Percentiles rank a stretch among this genome's conserved stretches.
Evolutionary conservation across 2,113 vertebrate species (phyloP).

Genomic region (Sialia sialis): DNA sequence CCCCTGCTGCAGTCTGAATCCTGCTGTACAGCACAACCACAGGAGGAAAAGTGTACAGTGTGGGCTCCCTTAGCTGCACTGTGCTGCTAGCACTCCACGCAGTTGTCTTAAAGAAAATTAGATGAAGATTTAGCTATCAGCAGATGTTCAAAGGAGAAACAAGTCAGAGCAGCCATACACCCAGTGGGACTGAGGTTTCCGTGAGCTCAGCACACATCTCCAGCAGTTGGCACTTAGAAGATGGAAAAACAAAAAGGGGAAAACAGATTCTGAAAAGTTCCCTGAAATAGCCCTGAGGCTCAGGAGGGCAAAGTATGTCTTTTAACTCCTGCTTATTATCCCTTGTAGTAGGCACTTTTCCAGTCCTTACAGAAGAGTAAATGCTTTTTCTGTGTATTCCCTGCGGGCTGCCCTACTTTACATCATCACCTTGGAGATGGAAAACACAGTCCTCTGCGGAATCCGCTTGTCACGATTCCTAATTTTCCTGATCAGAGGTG

Average conservation of each 20-base stretch:
- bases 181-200: background rate
- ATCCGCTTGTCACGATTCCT: background rate
- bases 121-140: background rate
- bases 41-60: rapidly evolving
- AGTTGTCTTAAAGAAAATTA: background rate
- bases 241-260: background rate
- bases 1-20: rapidly evolving
- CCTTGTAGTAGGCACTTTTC: background rate
- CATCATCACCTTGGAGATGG: background rate
- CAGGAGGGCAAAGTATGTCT: background rate
- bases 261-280: background rate
- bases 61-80: background rate
- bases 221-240: background rate
- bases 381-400: background rate
- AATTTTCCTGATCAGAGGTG: background rate
- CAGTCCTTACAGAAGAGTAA: background rate
- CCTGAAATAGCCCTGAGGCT: background rate
- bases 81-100: background rate
- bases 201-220: background rate
- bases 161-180: background rate
- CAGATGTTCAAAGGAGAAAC: background rate
- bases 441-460: background rate
- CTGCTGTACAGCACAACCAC: rapidly evolving
- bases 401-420: background rate
- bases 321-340: background rate